phyloP scores from a whole-genome alignment of 2,113 vertebrate genomes.

The Amphilophus citrinellus region DNA sequence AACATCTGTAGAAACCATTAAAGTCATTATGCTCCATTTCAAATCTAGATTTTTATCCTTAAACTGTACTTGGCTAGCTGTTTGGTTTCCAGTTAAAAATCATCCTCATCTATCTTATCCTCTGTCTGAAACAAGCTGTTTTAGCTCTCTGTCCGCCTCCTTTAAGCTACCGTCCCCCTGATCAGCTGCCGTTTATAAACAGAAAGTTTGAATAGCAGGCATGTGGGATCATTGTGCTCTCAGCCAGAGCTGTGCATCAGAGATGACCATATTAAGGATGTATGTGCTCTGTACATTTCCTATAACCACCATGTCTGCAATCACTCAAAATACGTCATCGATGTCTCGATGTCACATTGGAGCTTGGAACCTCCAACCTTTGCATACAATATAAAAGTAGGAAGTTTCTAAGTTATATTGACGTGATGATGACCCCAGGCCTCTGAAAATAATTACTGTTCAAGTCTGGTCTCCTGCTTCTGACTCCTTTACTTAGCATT shows the following conservation, averaged over 20 bases:
- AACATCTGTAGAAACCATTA: not conserved
- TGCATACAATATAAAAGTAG: not conserved
- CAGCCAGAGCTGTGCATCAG: not conserved
- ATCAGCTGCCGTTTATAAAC: too few relatives aligned
- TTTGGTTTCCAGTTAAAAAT: not conserved
- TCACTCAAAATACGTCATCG: not conserved
- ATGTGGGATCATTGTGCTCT: not conserved
- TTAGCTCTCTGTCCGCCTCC: not conserved
- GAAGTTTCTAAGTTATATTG: not conserved
- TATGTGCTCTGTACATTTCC: not conserved
- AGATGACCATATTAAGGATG: not conserved
- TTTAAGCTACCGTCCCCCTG: too few relatives aligned
- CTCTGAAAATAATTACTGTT: not conserved
- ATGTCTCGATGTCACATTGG: not conserved
- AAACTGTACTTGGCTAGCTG: not conserved
- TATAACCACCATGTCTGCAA: not conserved
- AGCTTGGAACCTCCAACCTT: not conserved
- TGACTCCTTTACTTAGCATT: slow-evolving; percentile 2
- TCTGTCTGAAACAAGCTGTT: not conserved
- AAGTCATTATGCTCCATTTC: not conserved
- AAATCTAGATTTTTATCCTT: not conserved
- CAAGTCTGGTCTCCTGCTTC: not conserved
- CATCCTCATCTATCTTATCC: not conserved
- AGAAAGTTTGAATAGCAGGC: too few relatives aligned
- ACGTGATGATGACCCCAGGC: not conserved